These are phyloP conservation scores for Myathropa florea DNA, from an alignment of 2,888 invertebrate genomes.

Conservation along the genomic window DNA sequence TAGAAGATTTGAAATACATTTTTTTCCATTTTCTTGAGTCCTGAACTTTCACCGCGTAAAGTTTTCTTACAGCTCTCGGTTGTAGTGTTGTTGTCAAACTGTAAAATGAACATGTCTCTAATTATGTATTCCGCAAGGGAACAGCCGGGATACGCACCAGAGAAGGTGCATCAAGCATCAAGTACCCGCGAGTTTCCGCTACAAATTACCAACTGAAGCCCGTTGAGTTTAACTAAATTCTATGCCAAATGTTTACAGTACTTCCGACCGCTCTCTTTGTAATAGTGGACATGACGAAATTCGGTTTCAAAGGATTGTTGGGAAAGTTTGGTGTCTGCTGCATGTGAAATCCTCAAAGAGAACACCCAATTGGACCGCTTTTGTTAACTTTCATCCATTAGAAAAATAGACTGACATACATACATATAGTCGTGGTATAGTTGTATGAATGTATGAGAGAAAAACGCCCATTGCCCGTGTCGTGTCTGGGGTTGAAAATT, in stretches of 20 bases:
- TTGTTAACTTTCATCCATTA: conserved; percentile 64
- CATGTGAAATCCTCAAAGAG: conserved; percentile 63
- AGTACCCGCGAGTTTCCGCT: conserved; percentile 18
- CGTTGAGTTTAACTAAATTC: conserved; percentile 3
- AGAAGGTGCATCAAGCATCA: conserved; percentile 37
- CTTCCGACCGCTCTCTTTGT: not conserved
- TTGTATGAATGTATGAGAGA: not conserved
- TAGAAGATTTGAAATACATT: conserved; percentile 33
- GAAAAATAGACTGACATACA: conserved; percentile 36
- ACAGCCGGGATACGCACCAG: conserved; percentile 23
- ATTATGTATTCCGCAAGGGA: conserved; percentile 39
- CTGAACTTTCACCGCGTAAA: conserved; percentile 32
- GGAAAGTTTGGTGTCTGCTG: conserved; percentile 44
- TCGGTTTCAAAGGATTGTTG: conserved; percentile 42
- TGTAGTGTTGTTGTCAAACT: conserved; percentile 16
- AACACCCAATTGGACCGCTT: conserved; percentile 62
- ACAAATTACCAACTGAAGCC: conserved; percentile 2
- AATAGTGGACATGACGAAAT: conserved; percentile 24
- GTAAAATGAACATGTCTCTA: conserved; percentile 34
- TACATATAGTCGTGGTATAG: too few relatives aligned
- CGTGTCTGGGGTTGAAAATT: conserved; percentile 39
- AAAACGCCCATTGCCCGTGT: conserved; percentile 24
- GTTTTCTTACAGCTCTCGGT: not conserved
- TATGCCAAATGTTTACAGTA: conserved; percentile 36
- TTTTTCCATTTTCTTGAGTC: conserved; percentile 8